A percentile compares a stretch with the other conserved stretches of the same genome.
These are phyloP conservation scores for Dinoponera quadriceps DNA, from an alignment of 1,140 invertebrate genomes.

Conservation along the genomic window DNA sequence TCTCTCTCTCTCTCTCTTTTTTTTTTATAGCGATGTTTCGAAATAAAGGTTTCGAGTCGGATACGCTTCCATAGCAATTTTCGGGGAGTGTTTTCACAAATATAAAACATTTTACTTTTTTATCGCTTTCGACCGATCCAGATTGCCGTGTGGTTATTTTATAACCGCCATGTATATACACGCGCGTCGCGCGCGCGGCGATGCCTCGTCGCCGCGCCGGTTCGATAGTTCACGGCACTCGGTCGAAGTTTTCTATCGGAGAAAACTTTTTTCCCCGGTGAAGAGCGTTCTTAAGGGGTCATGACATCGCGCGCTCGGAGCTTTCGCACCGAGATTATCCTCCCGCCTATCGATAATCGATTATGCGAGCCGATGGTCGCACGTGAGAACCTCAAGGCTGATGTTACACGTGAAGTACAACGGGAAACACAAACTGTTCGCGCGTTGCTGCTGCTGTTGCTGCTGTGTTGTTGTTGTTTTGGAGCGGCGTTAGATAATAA, in stretches of 20 bases:
- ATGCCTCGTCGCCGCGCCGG: conserved; percentile 3
- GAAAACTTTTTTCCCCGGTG: conserved; percentile 59
- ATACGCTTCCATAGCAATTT: conserved; percentile 46
- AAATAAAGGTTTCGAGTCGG: conserved; percentile 51
- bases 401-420: conserved; percentile 48
- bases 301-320: conserved; percentile 39
- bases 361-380: conserved; percentile 49
- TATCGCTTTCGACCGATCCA: conserved; percentile 46
- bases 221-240: conserved; percentile 49
- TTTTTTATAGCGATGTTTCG: conserved; percentile 39
- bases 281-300: conserved; percentile 53
- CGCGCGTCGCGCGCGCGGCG: conserved; percentile 23
- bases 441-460: conserved; percentile 26
- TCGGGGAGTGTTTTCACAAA: conserved; percentile 46
- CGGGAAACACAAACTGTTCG: conserved; percentile 43
- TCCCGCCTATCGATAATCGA: conserved; percentile 63
- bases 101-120: conserved; percentile 62
- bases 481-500: conserved; percentile 42
- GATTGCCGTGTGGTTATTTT: conserved; percentile 60
- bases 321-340: conserved; percentile 59
- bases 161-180: conserved; percentile 51
- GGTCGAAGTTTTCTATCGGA: conserved; percentile 63
- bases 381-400: conserved; percentile 62
- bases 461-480: conserved; percentile 35
- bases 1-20: neutral